phyloP scores from a whole-genome alignment of 2,113 vertebrate species.

The Mirounga angustirostris region DNA sequence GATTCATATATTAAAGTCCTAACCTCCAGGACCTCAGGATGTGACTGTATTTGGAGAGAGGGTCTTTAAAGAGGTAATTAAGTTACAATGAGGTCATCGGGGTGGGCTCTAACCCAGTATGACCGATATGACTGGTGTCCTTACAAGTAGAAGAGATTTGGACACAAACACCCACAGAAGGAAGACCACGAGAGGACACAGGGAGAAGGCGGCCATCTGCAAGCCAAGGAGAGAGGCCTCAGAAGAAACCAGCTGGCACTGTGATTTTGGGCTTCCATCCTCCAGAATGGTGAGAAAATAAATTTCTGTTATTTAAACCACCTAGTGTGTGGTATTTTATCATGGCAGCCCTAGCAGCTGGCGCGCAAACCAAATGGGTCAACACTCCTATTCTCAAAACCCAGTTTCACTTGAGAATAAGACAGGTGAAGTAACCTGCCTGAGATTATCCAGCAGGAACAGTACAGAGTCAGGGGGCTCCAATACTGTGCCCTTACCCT shows the following conservation, averaged over 20 bases:
- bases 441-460: not conserved
- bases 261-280: not conserved
- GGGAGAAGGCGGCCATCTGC: not conserved
- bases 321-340: not conserved
- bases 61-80: not conserved
- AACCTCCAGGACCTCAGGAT: not conserved
- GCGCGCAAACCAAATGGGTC: not conserved
- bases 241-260: not conserved
- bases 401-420: not conserved
- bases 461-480: not conserved
- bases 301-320: not conserved
- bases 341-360: not conserved
- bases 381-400: not conserved
- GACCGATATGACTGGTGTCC: fast-evolving
- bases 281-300: not conserved
- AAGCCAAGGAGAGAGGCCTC: not conserved
- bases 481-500: no score
- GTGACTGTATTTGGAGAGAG: not conserved
- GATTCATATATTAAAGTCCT: not conserved
- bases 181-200: not conserved
- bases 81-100: not conserved
- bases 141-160: not conserved
- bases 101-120: not conserved
- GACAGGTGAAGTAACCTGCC: not conserved
- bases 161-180: not conserved